These are phyloP conservation scores for Idaea aversata DNA, from an alignment of 2,888 invertebrate species.

Conservation along the genomic window DNA sequence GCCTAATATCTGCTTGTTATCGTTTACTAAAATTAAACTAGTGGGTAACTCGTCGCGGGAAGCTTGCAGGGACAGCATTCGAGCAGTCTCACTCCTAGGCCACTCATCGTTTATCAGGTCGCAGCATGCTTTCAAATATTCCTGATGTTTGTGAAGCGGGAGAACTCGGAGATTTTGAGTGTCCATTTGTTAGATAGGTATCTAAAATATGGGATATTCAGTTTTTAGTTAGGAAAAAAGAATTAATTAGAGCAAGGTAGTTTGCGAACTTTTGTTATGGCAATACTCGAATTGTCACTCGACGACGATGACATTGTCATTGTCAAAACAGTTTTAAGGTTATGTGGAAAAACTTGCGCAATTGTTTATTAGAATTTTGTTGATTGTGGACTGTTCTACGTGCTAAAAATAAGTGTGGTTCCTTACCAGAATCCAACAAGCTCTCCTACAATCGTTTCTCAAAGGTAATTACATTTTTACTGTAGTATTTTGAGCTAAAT, in stretches of 20 bases:
- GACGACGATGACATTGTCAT: slow-evolving; percentile 6
- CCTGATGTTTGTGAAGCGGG: slow-evolving; percentile 86
- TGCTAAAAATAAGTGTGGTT: neutral
- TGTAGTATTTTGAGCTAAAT: slow-evolving; percentile 7
- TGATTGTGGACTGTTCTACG: neutral
- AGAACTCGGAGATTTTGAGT: slow-evolving; percentile 72
- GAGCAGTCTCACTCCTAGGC: slow-evolving; percentile 89
- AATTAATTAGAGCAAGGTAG: neutral
- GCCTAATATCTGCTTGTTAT: slow-evolving; percentile 82
- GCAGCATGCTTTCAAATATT: slow-evolving; percentile 86
- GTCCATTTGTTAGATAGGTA: slow-evolving; percentile 46
- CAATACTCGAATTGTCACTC: slow-evolving; percentile 13
- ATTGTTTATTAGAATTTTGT: neutral
- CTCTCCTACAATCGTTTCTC: slow-evolving; percentile 1
- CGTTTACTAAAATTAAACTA: slow-evolving; percentile 83
- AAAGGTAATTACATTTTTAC: slow-evolving; percentile 27
- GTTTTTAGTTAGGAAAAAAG: neutral
- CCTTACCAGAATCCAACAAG: neutral
- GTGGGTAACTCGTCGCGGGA: slow-evolving; percentile 88
- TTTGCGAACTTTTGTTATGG: slow-evolving; percentile 4
- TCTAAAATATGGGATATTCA: slow-evolving; percentile 5
- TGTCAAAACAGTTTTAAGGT: slow-evolving; percentile 14
- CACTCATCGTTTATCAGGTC: slow-evolving; percentile 91
- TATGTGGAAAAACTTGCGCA: slow-evolving; percentile 7
- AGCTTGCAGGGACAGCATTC: slow-evolving; percentile 86